These are phyloP conservation scores for Lepisosteus oculatus DNA, from an alignment of 2,113 vertebrate genomes.

Conservation along the genomic window DNA sequence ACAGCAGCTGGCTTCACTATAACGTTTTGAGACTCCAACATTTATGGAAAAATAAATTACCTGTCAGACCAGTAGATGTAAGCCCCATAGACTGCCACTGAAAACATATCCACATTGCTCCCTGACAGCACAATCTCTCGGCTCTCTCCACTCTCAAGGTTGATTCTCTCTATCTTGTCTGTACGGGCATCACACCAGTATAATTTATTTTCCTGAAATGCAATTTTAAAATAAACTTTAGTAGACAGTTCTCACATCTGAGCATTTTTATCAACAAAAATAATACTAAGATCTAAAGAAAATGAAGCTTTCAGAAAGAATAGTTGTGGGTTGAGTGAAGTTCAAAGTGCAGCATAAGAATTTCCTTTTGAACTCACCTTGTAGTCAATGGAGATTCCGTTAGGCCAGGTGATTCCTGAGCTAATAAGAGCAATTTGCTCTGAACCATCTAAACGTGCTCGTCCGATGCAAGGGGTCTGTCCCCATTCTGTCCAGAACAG, in stretches of 20 bases:
- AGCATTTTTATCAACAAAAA: slow-evolving; percentile 52
- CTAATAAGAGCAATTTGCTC: slow-evolving; percentile 88
- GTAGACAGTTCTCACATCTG: slow-evolving; percentile 37
- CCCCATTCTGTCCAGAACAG: slow-evolving; percentile 99
- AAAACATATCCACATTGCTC: slow-evolving; percentile 97
- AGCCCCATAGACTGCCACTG: slow-evolving; percentile 93
- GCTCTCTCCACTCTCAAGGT: slow-evolving; percentile 94
- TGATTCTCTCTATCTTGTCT: slow-evolving; percentile 98
- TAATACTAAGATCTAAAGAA: slow-evolving; percentile 38
- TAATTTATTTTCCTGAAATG: slow-evolving; percentile 94
- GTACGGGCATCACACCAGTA: slow-evolving; percentile 98
- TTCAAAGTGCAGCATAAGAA: slow-evolving; percentile 19
- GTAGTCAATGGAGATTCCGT: slow-evolving; percentile 94
- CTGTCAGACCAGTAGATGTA: slow-evolving; percentile 99
- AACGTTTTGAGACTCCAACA: slow-evolving; percentile 64
- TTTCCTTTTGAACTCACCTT: slow-evolving; percentile 71
- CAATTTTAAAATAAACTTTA: slow-evolving; percentile 74
- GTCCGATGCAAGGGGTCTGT: slow-evolving; percentile 89
- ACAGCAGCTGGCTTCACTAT: slow-evolving; percentile 63
- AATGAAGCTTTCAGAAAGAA: slow-evolving; percentile 24
- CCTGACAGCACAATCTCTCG: slow-evolving; percentile 94
- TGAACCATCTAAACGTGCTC: slow-evolving; percentile 87
- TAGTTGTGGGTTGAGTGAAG: slow-evolving; percentile 18
- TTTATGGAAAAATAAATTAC: slow-evolving; percentile 94
- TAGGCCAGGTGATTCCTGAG: slow-evolving; percentile 89